A percentile compares a stretch with the other conserved stretches of the same genome.
These are phyloP conservation scores for Pantherophis alleghaniensis DNA, from an alignment of 2,797 vertebrate species.

Conservation along the genomic window DNA sequence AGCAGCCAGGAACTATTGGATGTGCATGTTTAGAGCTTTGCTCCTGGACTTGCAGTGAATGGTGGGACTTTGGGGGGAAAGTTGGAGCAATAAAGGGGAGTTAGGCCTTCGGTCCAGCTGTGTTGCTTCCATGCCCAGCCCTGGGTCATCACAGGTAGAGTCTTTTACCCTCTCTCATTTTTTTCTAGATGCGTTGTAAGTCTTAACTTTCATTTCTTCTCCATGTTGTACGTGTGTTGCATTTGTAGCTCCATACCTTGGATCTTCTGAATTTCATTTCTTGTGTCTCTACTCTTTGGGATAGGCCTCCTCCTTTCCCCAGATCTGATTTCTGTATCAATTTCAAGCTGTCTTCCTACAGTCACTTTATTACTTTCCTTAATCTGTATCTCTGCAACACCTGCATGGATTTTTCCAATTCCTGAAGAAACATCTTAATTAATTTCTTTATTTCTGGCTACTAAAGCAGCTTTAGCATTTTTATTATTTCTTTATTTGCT, in stretches of 20 bases:
- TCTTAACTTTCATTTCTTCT: not conserved
- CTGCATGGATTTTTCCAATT: not conserved
- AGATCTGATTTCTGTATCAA: not conserved
- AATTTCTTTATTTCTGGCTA: not conserved
- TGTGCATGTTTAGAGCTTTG: too few species aligned
- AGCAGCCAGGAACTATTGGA: too few species aligned
- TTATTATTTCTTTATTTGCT: not conserved
- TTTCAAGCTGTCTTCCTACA: not conserved
- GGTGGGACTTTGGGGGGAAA: too few species aligned
- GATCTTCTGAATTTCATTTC: not conserved
- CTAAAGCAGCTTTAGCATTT: not conserved
- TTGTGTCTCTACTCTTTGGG: not conserved
- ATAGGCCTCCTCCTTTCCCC: not conserved
- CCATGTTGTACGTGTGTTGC: not conserved
- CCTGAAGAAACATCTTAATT: not conserved
- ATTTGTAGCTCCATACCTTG: not conserved
- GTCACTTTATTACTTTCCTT: not conserved
- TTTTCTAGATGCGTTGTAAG: not conserved
- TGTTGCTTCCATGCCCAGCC: too few species aligned
- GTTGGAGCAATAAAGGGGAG: too few species aligned
- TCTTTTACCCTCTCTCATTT: not conserved
- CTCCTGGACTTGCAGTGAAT: too few species aligned
- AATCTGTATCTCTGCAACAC: not conserved
- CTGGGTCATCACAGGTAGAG: too few species aligned
- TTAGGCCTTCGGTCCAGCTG: too few species aligned